Evolutionary conservation across 2,797 vertebrate genomes (phyloP).

Genomic region (Brachyalestes nurse): DNA sequence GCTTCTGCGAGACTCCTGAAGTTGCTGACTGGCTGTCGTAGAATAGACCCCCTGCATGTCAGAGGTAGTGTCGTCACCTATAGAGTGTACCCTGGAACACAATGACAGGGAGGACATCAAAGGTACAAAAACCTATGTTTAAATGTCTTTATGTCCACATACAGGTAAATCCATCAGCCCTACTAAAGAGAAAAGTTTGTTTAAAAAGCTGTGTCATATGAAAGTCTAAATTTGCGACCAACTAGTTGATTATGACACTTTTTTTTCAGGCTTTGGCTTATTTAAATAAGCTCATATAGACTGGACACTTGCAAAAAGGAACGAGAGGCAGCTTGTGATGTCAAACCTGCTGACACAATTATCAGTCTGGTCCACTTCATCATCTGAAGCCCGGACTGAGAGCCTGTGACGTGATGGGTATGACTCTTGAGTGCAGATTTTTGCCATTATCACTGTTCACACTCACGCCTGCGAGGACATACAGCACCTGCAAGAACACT

Average conservation of each 20-base stretch:
- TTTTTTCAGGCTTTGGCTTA: too few relatives aligned
- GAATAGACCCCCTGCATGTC: constrained; percentile 74
- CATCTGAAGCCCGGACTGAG: constrained; percentile 67
- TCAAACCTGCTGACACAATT: constrained; percentile 85
- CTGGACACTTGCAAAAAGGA: not conserved
- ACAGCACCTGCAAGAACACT: constrained; percentile 56
- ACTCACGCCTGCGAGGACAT: constrained; percentile 58
- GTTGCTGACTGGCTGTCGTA: constrained; percentile 70
- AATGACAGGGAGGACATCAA: not conserved
- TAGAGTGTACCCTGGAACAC: constrained; percentile 78
- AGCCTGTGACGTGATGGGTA: constrained; percentile 69
- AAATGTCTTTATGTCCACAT: not conserved
- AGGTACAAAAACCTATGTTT: not conserved
- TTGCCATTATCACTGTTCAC: constrained; percentile 71
- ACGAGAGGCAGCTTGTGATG: not conserved
- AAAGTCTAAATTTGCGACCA: too few relatives aligned
- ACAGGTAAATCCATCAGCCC: not conserved
- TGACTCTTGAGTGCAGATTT: constrained; percentile 79
- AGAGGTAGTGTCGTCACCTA: constrained; percentile 73
- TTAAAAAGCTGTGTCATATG: not conserved
- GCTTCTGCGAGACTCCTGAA: constrained; percentile 69
- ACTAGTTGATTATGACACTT: too few relatives aligned
- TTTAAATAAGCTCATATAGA: not conserved
- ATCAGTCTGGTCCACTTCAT: constrained; percentile 80
- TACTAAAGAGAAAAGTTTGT: not conserved